These are phyloP conservation scores for Cephus pulcher DNA, from an alignment of 2,888 invertebrate genomes.

Conservation along the genomic window DNA sequence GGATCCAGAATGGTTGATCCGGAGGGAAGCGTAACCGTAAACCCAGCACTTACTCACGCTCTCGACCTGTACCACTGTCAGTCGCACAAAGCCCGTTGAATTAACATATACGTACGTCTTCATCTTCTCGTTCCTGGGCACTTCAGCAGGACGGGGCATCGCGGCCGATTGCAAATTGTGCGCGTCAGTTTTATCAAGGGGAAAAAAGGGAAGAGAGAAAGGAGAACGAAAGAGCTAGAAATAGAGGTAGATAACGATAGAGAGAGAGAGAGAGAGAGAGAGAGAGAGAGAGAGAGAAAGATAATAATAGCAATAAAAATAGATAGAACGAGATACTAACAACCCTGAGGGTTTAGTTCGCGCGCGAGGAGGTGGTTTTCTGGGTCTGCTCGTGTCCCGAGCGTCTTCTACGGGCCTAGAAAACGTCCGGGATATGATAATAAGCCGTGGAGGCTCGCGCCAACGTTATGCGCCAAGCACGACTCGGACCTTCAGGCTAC, in stretches of 20 bases:
- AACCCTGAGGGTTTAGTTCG: constrained; percentile 29
- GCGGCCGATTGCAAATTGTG: background rate
- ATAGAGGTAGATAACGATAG: constrained; percentile 21
- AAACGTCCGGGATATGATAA: constrained; percentile 49
- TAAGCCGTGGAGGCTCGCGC: constrained; percentile 44
- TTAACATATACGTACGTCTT: background rate
- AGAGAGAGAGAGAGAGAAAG: constrained; percentile 19
- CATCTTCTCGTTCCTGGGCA: background rate
- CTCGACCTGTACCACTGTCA: background rate
- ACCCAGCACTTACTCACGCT: background rate
- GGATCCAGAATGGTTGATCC: background rate
- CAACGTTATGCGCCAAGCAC: constrained; percentile 39
- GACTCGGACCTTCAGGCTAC: constrained; percentile 34
- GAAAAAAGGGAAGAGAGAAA: constrained; percentile 69
- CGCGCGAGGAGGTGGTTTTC: constrained; percentile 40
- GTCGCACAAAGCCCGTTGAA: background rate
- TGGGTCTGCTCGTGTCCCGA: constrained; percentile 28
- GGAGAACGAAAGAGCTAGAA: background rate
- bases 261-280: constrained; percentile 17
- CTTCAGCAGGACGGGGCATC: background rate
- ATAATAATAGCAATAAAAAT: background rate
- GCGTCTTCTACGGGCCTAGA: constrained; percentile 35
- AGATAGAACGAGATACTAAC: constrained; percentile 1
- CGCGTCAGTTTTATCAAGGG: background rate
- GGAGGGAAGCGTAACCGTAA: background rate